Evolutionary conservation across 2,888 invertebrate species (phyloP), one percentile per base, ranked within the genome.

Genomic region (Sisyra terminalis): DNA sequence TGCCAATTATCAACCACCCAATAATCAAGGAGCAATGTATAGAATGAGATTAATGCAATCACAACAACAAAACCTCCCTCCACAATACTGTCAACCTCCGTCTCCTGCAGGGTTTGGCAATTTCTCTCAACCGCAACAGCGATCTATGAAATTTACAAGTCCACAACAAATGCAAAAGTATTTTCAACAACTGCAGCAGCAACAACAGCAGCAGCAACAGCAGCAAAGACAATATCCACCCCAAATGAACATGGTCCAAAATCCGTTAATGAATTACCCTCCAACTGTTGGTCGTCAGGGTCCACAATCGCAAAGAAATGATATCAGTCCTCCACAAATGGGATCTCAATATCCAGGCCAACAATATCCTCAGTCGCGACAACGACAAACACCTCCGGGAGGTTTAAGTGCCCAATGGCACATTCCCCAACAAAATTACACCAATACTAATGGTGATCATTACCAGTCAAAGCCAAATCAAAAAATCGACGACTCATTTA

Each of bases 341-440:
- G 24, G 24, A 24, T 24, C 24, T 24, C 56, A 56, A 50, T 60
- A 63, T 52, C 58, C 65, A 57, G 59, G 56, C 15, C n/a, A 18
- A 17, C n/a, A 14, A 3, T 46, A 42, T 30, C 43, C 40, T 10
- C 44, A 39, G 18, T 29, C 18, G 4, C 41, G 40, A 17, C 44
- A 45, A 24, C 39, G 39, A 8, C 34, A 31, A 1, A 38, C 42
- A 9, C 24, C 40, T 6, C 46, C 39, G 7, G 36, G 34, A 11
- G 14, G 11, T 13, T 3, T 32, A 4, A 31, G 30, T 17, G 73
- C 75, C 54, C 78, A 80, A 57, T 84, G 84, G 83, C 84, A 84
- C 61, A 82, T 79, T 52, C 84, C 78, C 43, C 78, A 76, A 55
- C 49, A 24, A 46, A 39, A 29, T 34, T 30, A 36, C 29, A 31